Conservation (phyloP, 2,888 invertebrate species). For the Baronia brevicornis region DNA sequence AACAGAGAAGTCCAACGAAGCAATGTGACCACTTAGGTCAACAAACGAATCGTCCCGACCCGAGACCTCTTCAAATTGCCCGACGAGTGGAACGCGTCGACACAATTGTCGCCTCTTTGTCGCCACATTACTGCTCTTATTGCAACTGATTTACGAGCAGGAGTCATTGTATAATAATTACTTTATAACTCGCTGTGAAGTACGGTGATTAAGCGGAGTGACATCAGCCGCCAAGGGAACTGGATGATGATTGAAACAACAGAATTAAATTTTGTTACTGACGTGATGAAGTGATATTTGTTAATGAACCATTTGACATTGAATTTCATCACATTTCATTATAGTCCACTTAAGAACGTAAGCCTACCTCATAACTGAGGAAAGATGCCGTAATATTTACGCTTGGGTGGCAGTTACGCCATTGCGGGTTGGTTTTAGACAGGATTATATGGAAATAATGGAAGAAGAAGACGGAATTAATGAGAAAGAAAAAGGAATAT, state of each 20-base stretch:
- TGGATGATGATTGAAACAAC: constrained; percentile 5
- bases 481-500: no score
- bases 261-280: neutral
- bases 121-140: constrained; percentile 8
- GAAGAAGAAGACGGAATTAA: no score
- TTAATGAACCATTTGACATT: no score
- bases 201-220: constrained; percentile 26
- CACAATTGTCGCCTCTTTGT: constrained; percentile 10
- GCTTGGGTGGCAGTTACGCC: no score
- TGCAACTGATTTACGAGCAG: constrained; percentile 17
- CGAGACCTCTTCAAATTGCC: neutral
- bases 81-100: constrained; percentile 5
- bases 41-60: neutral
- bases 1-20: no score
- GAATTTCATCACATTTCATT: no score
- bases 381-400: no score
- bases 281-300: no score
- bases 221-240: constrained; percentile 21
- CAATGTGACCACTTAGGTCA: neutral
- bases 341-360: no score
- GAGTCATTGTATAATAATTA: constrained; percentile 21
- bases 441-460: no score
- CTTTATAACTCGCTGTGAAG: constrained; percentile 22
- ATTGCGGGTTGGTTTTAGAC: no score
- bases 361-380: no score